Base-by-base conservation (phyloP, 2,888 invertebrate species). In the Chrysina gloriosa region DNA sequence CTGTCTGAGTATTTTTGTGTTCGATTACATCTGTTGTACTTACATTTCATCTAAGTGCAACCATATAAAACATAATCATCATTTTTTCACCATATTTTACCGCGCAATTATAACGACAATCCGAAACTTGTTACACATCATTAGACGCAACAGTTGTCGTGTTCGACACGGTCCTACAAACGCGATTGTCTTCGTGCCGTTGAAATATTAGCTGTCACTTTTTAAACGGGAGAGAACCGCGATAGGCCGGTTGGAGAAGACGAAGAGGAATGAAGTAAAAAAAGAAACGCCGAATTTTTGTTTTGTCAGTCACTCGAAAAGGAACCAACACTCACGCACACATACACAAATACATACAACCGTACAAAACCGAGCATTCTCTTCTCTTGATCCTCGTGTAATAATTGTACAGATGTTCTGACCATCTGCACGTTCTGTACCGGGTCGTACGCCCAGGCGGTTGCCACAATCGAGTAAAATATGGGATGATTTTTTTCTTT, bases 361-460 rank as follows among this genome's bases (percentile, higher is more conserved):
- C 11, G 36, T 11, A 58, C 25, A 39, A 58, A 58, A 39, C 25
- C 23, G 39, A 39, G 11, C 58, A 14, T 42, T 58, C 58, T 58
- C 39, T 25, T 25, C 36, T 36, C 31, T 52, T 39, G 58, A 58
- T 58, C 58, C 58, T 58, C 42, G 58, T 58, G 56, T 56, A 58
- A 58, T 58, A 58, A 58, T 58, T 58, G 58, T 58, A 58, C 58
- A 58, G 58, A 58, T 58, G 58, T 58, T 58, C 58, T 58, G 58
- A 58, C 58, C 58, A 58, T 58, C 58, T 58, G 58, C 39, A 39
- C 58, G 39, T 58, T 58, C 58, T 58, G 58, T 58, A 58, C 39
- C 58, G 58, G 58, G 58, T 58, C 58, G 58, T 58, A 58, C 58
- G 58, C 58, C 56, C 58, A 58, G 58, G 58, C 58, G 58, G 58